These are phyloP conservation scores for Nesometra sesokonis DNA, from an alignment of 35 echinoderm and acorn worm genomes.

Conservation along the genomic window DNA sequence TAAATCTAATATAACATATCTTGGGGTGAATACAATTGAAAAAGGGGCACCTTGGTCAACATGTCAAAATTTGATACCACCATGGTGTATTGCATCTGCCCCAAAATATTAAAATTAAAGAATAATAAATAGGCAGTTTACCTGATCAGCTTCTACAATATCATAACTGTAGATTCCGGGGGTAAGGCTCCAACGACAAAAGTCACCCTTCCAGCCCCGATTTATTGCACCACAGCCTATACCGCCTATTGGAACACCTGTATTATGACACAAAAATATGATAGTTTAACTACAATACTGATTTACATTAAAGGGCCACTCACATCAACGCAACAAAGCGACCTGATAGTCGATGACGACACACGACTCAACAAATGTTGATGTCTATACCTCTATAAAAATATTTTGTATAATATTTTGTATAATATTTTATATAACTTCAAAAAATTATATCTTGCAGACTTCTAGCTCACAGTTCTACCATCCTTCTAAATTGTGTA, in stretches of 20 bases:
- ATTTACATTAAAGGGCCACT: neutral
- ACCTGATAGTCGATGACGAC: neutral
- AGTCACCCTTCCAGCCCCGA: constrained; percentile 92
- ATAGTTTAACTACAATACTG: neutral
- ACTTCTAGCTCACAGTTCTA: too few relatives aligned
- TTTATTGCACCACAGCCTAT: constrained; percentile 89
- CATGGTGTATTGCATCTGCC: neutral
- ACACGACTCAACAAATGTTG: too few relatives aligned
- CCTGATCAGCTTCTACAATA: constrained; percentile 84
- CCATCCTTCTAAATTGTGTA: too few relatives aligned
- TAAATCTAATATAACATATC: too few relatives aligned
- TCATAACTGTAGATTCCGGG: constrained; percentile 81
- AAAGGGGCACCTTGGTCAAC: neutral
- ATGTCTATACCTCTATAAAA: too few relatives aligned
- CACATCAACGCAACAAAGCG: too few relatives aligned
- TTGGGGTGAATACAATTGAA: too few relatives aligned
- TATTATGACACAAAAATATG: too few relatives aligned
- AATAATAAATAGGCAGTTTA: too few relatives aligned
- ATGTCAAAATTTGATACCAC: neutral
- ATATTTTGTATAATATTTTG: too few relatives aligned
- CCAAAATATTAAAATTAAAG: neutral
- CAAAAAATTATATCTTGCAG: too few relatives aligned
- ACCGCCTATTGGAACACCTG: constrained; percentile 90
- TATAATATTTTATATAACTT: too few relatives aligned
- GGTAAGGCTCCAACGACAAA: constrained; percentile 75